phyloP scores from a whole-genome alignment of 1,140 invertebrate genomes.

The Leptoteleia sp. region DNA sequence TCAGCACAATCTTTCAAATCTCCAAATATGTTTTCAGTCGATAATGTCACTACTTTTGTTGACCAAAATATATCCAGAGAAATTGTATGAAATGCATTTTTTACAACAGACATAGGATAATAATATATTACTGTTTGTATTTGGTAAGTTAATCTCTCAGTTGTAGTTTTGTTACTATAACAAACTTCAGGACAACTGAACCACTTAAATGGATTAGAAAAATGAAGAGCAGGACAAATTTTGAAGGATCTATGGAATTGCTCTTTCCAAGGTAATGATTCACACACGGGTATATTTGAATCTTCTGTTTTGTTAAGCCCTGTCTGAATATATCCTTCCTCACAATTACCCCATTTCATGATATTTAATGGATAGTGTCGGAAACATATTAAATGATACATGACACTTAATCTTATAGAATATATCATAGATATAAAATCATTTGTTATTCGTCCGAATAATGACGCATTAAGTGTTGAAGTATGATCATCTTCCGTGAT shows the following conservation, averaged over 20 bases:
- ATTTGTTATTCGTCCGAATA: slow-evolving; percentile 1
- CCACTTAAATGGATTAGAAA: slow-evolving; percentile 18
- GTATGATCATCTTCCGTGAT: neutral
- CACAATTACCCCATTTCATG: slow-evolving; percentile 18
- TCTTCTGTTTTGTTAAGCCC: neutral
- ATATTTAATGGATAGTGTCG: slow-evolving; percentile 15
- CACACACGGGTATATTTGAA: neutral
- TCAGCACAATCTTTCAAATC: neutral
- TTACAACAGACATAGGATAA: neutral
- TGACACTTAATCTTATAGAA: neutral
- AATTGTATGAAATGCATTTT: neutral
- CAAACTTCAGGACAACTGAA: slow-evolving; percentile 39
- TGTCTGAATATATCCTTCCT: slow-evolving; percentile 1
- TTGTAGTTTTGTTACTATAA: slow-evolving; percentile 7
- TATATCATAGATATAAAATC: neutral
- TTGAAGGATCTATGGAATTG: neutral
- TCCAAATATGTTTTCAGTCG: neutral
- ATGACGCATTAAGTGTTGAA: neutral
- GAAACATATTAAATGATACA: slow-evolving; percentile 29
- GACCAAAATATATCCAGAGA: neutral
- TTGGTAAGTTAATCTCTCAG: too few relatives aligned
- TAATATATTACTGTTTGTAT: neutral
- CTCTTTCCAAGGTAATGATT: slow-evolving; percentile 13
- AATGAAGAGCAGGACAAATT: slow-evolving; percentile 11
- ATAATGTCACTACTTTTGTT: neutral